Conservation (phyloP, 2,888 invertebrate species). For the Drosophila neonasuta region DNA sequence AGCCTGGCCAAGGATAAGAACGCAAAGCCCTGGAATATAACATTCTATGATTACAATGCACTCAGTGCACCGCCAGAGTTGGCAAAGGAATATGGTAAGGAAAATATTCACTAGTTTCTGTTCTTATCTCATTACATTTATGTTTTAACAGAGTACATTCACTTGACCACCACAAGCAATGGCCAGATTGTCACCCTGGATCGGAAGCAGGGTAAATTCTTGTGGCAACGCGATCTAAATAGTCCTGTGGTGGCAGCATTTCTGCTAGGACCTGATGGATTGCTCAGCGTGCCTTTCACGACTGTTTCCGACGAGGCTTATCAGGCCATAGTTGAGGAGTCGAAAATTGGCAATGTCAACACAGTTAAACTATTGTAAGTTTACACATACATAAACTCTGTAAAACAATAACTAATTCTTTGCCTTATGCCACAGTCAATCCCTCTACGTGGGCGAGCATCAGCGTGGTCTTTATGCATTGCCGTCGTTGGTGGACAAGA, state of each 20-base stretch:
- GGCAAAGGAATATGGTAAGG: constrained; percentile 90
- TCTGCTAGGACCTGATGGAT: constrained; percentile 88
- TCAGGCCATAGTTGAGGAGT: constrained; percentile 86
- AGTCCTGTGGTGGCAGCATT: constrained; percentile 97
- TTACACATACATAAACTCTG: rapidly evolving
- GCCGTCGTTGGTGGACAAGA: constrained; percentile 95
- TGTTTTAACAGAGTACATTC: constrained; percentile 87
- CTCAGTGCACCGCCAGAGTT: constrained; percentile 90
- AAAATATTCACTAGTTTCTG: background rate
- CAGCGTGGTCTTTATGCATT: constrained; percentile 93
- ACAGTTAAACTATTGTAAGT: constrained; percentile 86
- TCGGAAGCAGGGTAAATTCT: constrained; percentile 88
- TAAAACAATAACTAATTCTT: background rate
- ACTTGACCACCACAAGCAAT: constrained; percentile 94
- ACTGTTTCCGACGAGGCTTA: constrained; percentile 94
- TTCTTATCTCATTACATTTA: background rate
- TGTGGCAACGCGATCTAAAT: constrained; percentile 93
- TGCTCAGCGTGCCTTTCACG: constrained; percentile 93
- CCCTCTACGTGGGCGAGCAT: constrained; percentile 95
- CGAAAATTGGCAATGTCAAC: constrained; percentile 85
- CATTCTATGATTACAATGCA: constrained; percentile 97
- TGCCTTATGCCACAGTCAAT: constrained; percentile 85
- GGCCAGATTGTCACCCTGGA: constrained; percentile 94
- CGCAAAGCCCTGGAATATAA: constrained; percentile 95
- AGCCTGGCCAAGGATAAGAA: constrained; percentile 85